Evolutionary conservation across 2,888 invertebrate species (phyloP).

Genomic region (Dysmachus trigonus): DNA sequence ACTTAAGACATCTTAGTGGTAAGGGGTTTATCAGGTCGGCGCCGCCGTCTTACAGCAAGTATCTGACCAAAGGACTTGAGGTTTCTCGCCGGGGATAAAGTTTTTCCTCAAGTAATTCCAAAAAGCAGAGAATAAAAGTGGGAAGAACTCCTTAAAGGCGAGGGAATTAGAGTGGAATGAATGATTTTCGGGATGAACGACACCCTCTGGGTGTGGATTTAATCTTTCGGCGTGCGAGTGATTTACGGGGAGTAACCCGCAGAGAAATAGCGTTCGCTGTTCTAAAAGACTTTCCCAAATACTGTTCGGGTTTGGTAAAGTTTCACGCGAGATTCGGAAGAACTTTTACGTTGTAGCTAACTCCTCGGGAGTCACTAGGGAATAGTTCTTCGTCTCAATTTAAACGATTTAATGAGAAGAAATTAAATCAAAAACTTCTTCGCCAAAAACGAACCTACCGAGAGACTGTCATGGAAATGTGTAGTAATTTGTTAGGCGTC

Average conservation of each 20-base stretch:
- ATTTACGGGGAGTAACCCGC: constrained; percentile 16
- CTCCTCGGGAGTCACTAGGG: not conserved
- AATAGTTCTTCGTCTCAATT: not conserved
- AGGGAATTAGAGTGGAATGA: constrained; percentile 21
- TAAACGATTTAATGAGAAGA: not conserved
- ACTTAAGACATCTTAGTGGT: not conserved
- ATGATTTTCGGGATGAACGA: constrained; percentile 34
- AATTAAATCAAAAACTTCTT: not conserved
- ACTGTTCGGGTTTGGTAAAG: not conserved
- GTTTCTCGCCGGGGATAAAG: not conserved
- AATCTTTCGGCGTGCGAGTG: constrained; percentile 22
- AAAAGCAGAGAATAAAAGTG: not conserved
- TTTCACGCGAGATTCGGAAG: not conserved
- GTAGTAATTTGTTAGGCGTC: not conserved
- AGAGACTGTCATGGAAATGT: not conserved
- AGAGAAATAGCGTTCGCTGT: not conserved
- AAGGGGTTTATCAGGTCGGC: not conserved
- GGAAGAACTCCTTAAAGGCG: constrained; percentile 5
- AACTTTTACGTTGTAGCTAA: not conserved
- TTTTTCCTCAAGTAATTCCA: not conserved
- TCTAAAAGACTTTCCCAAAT: not conserved
- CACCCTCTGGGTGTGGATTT: constrained; percentile 13
- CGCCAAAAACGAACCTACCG: not conserved
- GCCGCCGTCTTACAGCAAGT: not conserved
- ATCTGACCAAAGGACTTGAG: not conserved